Base-by-base conservation (phyloP, 2,797 vertebrate species). In the Zenarchopterus dispar region DNA sequence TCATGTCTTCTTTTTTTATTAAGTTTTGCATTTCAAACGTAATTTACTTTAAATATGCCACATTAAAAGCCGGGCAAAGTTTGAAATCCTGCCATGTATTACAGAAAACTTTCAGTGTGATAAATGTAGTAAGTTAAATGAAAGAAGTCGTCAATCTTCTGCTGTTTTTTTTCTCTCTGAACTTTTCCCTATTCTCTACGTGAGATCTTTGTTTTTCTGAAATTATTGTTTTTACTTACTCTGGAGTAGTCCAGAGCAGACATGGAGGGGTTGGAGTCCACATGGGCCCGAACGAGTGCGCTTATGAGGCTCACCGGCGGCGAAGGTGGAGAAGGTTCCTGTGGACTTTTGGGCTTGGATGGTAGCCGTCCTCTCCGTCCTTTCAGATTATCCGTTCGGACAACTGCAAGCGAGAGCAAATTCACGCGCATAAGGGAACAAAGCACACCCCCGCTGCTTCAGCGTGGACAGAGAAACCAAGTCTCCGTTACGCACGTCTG, bases 211-310 rank as follows among this genome's bases (percentile, higher is more conserved):
- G n/a, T n/a, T n/a, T 39, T 60, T 69, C 8, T 43, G 17, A 2
- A 22, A 44, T 8, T 9, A 24, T 57, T 18, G 31, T 21, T 6
- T 66, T 50, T 70, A 94, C 95, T 96, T 94, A 99, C 97, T 92
- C 96, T 95, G 86, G 97, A 98, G 91, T 99, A 99, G 92, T 99
- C 97, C 93, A 99, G 91, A 87, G 94, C 95, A 90, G 95, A 98
- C 96, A 98, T 97, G 87, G 96, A 96, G 78, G 97, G 97, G 91
- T 98, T 98, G 91, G 97, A 99, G 94, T 99, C 97, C 90, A 99
- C 96, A 90, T 99, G 97, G 88, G 97, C 95, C 94, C 97, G 91
- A 88, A 99, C 97, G 47, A 99, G 95, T 57, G 97, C 96, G 93
- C 96, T 98, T 89, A 98, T 97, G 91, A 98, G 95, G 93, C 96